These are phyloP conservation scores for Drosophila mimica DNA, from an alignment of 2,888 invertebrate genomes.

Conservation along the genomic window DNA sequence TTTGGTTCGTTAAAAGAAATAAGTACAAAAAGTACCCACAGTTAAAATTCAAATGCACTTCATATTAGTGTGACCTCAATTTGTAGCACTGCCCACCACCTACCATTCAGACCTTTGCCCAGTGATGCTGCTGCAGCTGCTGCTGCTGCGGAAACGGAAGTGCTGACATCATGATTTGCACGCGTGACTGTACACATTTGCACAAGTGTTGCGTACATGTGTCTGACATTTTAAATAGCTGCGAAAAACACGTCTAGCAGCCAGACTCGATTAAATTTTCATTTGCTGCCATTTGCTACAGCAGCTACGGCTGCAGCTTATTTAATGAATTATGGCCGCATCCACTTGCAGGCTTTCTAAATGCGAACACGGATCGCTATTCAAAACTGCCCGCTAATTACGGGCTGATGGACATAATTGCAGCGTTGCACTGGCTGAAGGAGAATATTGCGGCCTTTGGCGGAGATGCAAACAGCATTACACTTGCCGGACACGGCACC, in stretches of 20 bases:
- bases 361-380: slow-evolving; percentile 94
- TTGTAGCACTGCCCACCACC: slow-evolving; percentile 11
- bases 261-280: slow-evolving; percentile 60
- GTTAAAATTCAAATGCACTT: slow-evolving; percentile 57
- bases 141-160: slow-evolving; percentile 71
- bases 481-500: slow-evolving; percentile 97
- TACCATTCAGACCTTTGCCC: slow-evolving; percentile 1
- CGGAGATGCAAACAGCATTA: slow-evolving; percentile 96
- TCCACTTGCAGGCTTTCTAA: slow-evolving; percentile 91
- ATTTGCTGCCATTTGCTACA: slow-evolving; percentile 31
- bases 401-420: slow-evolving; percentile 99
- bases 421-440: slow-evolving; percentile 97
- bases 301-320: slow-evolving; percentile 23
- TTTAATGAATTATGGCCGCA: slow-evolving; percentile 40
- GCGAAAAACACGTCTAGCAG: slow-evolving; percentile 26
- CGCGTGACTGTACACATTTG: slow-evolving; percentile 73
- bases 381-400: slow-evolving; percentile 96
- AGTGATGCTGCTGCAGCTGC: slow-evolving; percentile 1
- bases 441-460: slow-evolving; percentile 98
- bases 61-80: slow-evolving; percentile 70
- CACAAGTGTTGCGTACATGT: slow-evolving; percentile 57
- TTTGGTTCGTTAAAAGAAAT: neutral
- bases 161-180: slow-evolving; percentile 78
- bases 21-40: slow-evolving; percentile 9
- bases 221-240: slow-evolving; percentile 65